Conservation (phyloP, 1,140 invertebrate genomes). For the Danaus melanippus region DNA sequence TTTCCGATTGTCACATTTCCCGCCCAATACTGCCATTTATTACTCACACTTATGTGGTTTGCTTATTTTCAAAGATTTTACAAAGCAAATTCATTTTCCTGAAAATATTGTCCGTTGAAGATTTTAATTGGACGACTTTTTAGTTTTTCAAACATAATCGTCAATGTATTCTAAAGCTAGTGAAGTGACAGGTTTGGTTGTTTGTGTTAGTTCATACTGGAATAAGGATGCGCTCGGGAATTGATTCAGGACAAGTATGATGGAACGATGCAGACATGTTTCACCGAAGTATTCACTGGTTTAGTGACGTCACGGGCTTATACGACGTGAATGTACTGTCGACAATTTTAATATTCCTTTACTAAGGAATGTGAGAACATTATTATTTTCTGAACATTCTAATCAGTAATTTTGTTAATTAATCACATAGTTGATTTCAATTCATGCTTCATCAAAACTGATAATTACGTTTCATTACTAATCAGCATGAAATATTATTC, state of each 20-base stretch:
- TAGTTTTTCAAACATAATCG: neutral
- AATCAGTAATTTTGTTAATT: too few relatives aligned
- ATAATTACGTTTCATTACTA: too few relatives aligned
- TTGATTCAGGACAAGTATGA: constrained; percentile 41
- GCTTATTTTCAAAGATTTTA: constrained; percentile 3
- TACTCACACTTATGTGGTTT: constrained; percentile 20
- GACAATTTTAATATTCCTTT: too few relatives aligned
- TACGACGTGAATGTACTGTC: too few relatives aligned
- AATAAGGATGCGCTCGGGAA: constrained; percentile 25
- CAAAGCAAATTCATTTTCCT: constrained; percentile 2
- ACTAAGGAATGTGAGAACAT: too few relatives aligned
- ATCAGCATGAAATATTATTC: too few relatives aligned
- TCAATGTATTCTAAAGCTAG: constrained; percentile 1
- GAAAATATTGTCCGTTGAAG: constrained; percentile 1
- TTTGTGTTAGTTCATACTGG: constrained; percentile 4
- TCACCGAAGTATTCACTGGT: constrained; percentile 16
- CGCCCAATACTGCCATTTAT: constrained; percentile 25
- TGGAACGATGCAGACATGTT: constrained; percentile 23
- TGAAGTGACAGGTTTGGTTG: neutral
- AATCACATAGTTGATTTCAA: too few relatives aligned
- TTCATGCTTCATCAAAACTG: too few relatives aligned
- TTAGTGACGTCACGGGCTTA: constrained; percentile 14
- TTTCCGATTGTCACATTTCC: constrained; percentile 35
- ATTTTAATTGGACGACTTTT: neutral
- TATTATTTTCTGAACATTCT: too few relatives aligned